Percentiles rank a stretch among this genome's conserved stretches.
Conservation (phyloP, 1,140 invertebrate species). For the Drosophila repleta region DNA sequence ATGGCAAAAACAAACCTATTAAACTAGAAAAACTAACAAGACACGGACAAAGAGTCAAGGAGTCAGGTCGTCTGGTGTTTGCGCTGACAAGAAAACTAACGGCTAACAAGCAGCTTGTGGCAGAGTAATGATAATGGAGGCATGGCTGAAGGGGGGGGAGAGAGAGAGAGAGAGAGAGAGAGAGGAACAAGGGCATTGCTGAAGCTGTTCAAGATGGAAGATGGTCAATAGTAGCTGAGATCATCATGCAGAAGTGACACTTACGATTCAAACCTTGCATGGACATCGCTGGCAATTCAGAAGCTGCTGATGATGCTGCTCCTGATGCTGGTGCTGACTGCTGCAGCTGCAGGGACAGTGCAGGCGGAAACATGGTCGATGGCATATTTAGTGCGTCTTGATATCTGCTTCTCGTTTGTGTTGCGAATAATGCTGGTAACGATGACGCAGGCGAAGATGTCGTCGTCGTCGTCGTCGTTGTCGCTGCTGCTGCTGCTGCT, state of each 20-base stretch:
- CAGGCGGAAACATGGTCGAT: conserved; percentile 82
- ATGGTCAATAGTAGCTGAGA: conserved; percentile 2
- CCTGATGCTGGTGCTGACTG: conserved; percentile 5
- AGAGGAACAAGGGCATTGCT: not conserved
- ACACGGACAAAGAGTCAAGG: not conserved
- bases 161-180: not conserved
- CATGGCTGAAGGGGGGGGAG: too few relatives aligned
- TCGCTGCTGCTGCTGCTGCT: conserved; percentile 32
- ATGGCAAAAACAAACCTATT: conserved; percentile 11
- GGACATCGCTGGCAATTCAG: conserved; percentile 74
- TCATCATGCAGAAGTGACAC: conserved; percentile 58
- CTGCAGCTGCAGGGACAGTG: conserved; percentile 49
- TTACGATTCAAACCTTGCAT: conserved; percentile 83
- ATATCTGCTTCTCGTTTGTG: conserved; percentile 80
- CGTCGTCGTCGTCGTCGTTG: conserved; percentile 17
- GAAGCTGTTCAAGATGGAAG: not conserved
- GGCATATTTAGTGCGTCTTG: conserved; percentile 84
- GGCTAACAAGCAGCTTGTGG: conserved; percentile 6
- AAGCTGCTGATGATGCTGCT: conserved; percentile 33
- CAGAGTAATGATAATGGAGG: not conserved
- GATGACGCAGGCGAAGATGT: conserved; percentile 68
- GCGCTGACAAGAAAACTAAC: not conserved
- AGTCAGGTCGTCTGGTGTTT: conserved; percentile 2
- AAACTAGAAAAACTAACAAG: conserved; percentile 3
- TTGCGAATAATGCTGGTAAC: conserved; percentile 75